Conservation (phyloP, 2,888 invertebrate species). For the Odontomyia ornata region DNA sequence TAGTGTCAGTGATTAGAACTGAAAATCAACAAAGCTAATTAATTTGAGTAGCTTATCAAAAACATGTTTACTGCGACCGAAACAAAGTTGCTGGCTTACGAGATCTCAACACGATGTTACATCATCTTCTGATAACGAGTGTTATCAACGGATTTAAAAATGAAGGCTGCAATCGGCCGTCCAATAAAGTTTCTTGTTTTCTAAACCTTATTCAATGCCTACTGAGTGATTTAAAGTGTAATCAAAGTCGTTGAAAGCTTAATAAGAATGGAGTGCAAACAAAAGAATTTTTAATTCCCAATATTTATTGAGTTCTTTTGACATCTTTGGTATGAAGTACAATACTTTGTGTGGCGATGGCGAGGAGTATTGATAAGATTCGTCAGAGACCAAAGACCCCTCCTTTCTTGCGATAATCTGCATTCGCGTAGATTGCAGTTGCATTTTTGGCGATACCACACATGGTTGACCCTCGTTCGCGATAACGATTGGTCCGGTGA, state of each 20-base stretch:
- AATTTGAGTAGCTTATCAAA: background rate
- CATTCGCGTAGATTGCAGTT: conserved; percentile 76
- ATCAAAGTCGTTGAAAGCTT: background rate
- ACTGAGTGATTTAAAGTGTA: no score
- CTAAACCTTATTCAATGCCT: no score
- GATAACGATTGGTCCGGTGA: conserved; percentile 72
- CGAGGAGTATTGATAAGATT: conserved; percentile 51
- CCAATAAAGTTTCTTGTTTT: background rate
- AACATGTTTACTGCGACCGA: conserved; percentile 9
- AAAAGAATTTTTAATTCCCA: background rate
- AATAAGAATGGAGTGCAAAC: background rate
- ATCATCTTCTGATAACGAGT: conserved; percentile 9
- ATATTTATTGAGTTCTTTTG: background rate
- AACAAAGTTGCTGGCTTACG: conserved; percentile 31
- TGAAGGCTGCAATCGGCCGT: background rate
- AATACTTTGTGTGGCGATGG: background rate
- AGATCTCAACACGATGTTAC: background rate
- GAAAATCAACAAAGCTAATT: background rate
- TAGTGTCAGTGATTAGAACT: background rate
- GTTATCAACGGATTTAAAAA: background rate
- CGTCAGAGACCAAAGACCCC: conserved; percentile 76
- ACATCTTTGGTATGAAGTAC: conserved; percentile 6
- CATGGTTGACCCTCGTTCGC: conserved; percentile 74
- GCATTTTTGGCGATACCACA: conserved; percentile 73
- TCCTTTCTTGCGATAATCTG: conserved; percentile 84